Base-by-base conservation (phyloP, 2,797 vertebrate species). In the Sebastes itinus region DNA sequence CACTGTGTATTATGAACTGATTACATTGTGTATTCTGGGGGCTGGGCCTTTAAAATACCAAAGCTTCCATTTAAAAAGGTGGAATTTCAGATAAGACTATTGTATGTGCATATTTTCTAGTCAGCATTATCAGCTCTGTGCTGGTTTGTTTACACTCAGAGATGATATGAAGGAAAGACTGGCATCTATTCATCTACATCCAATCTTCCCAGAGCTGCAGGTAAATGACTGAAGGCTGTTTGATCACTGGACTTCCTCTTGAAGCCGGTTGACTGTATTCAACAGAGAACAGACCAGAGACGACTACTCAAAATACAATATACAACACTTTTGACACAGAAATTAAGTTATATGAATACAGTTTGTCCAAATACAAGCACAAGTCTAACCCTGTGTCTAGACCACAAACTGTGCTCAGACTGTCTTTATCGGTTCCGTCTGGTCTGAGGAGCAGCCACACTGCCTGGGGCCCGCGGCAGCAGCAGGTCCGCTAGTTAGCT, bases 71-170 rank as follows among this genome's bases (percentile, higher is more conserved):
- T 81, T 49, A 77, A 74, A 63, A 10, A 62, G 28, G 32, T 56
- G 55, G 49, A 72, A 65, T 52, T 72, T 58, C 38, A 81, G 81
- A 84, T 85, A 77, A 72, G 27, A n/a, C 16, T n/a, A 14, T 64
- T 63, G 20, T 56, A 18, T 13, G 10, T 27, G 6, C 23, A 60
- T 35, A 67, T 73, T 74, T 79, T 32, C 6, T 18, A 9, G 22
- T 62, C 12, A 0, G 14, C 8, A 14, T 13, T 30, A 71, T 61
- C 46, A 63, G 76, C 42, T 66, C 13, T 1, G n/a, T 52, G 46
- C 27, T 12, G 75, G n/a, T 70, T 42, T 73, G 86, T 80, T 79
- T 61, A 65, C 32, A 70, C 33, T 75, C 18, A 11, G 58, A 46
- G 16, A 35, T 5, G 10, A 75, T 46, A 64, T n/a, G n/a, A 68